phyloP scores from a whole-genome alignment of 2,113 vertebrate genomes.

The Scomber scombrus region DNA sequence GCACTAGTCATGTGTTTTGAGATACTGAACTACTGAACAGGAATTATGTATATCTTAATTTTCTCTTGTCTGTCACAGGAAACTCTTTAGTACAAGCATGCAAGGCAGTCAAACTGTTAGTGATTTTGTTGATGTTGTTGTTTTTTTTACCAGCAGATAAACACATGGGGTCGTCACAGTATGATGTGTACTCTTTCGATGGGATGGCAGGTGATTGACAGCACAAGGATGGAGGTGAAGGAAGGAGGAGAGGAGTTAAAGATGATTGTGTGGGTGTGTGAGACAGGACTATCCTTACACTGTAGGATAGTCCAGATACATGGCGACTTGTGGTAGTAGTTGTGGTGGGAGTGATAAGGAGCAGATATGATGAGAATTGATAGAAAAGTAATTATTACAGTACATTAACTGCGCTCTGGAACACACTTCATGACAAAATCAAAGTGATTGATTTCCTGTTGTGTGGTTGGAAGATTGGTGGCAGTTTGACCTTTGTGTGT shows the following conservation, averaged over 20 bases:
- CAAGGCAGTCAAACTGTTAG: slow-evolving; percentile 35
- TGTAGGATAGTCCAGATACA: slow-evolving; percentile 49
- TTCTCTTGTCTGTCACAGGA: background rate
- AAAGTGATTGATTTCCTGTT: slow-evolving; percentile 27
- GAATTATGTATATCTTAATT: background rate
- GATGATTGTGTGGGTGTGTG: slow-evolving; percentile 56
- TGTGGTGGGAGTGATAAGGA: slow-evolving; percentile 18
- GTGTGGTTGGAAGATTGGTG: slow-evolving; percentile 6
- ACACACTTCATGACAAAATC: slow-evolving; percentile 6
- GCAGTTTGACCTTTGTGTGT: slow-evolving; percentile 32
- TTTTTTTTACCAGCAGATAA: slow-evolving; percentile 78
- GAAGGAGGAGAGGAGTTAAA: slow-evolving; percentile 69
- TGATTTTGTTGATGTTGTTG: slow-evolving; percentile 31
- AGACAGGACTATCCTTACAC: slow-evolving; percentile 48
- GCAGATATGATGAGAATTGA: slow-evolving; percentile 36
- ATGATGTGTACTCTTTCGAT: slow-evolving; percentile 83
- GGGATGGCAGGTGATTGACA: slow-evolving; percentile 78
- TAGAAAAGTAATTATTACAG: slow-evolving; percentile 45
- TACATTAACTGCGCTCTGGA: slow-evolving; percentile 9
- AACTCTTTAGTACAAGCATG: slow-evolving; percentile 15
- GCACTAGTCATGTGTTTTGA: background rate
- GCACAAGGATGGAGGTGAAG: slow-evolving; percentile 66
- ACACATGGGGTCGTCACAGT: slow-evolving; percentile 83
- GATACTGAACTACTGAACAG: background rate
- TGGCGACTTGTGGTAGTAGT: slow-evolving; percentile 31